Percentiles rank a stretch among this genome's conserved stretches.
phyloP scores from a whole-genome alignment of 2,113 vertebrate species.

The Scomber scombrus region DNA sequence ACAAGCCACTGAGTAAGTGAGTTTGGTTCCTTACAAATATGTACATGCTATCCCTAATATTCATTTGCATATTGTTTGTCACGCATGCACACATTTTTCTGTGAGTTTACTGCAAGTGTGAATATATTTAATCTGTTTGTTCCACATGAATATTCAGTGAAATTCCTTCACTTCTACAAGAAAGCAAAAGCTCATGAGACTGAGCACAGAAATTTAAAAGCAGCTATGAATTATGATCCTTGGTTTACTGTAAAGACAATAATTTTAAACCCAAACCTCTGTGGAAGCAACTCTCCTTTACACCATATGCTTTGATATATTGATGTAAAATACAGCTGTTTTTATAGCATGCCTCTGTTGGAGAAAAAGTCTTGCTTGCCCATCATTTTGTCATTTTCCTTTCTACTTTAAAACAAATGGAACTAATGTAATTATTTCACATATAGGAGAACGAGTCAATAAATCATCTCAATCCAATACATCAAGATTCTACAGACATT shows the following conservation, averaged over 20 bases:
- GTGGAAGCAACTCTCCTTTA: neutral
- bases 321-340: constrained; percentile 5
- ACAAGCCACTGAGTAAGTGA: neutral
- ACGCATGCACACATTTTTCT: neutral
- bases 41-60: constrained; percentile 14
- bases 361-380: neutral
- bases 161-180: neutral
- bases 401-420: constrained; percentile 4
- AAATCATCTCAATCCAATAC: constrained; percentile 7
- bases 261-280: neutral
- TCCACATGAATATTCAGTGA: neutral
- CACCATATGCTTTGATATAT: neutral
- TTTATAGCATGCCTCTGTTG: neutral
- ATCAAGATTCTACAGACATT: constrained; percentile 8
- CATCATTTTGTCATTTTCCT: neutral
- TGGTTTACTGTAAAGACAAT: neutral
- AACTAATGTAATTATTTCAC: neutral
- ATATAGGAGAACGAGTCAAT: neutral
- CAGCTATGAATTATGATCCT: neutral
- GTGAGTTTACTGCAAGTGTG: neutral
- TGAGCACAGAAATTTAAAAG: neutral
- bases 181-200: neutral
- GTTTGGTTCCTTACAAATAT: neutral
- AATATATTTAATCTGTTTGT: neutral
- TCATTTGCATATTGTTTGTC: neutral